These are phyloP conservation scores for Buathra laborator DNA, from an alignment of 2,888 invertebrate species.

Conservation along the genomic window DNA sequence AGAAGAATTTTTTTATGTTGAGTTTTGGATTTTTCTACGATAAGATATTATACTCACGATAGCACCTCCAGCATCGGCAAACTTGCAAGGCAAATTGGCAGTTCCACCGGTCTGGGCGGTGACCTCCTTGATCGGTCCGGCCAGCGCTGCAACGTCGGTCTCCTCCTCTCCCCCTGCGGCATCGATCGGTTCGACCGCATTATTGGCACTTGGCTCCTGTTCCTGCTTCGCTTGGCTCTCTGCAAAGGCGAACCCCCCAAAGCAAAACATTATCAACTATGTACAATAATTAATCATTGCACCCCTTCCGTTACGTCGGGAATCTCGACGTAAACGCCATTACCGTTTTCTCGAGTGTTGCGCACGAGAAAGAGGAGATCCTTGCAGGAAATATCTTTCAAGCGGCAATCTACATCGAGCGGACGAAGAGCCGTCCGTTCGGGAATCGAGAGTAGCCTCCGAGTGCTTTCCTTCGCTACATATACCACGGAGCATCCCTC, in stretches of 20 bases:
- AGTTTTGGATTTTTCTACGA: slow-evolving; percentile 1
- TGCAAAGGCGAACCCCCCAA: slow-evolving; percentile 64
- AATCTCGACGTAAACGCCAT: not conserved
- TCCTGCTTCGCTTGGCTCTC: slow-evolving; percentile 81
- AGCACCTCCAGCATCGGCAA: slow-evolving; percentile 84
- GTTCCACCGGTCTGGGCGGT: slow-evolving; percentile 86
- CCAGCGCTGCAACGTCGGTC: slow-evolving; percentile 71
- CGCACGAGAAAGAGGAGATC: not conserved
- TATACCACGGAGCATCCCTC: not conserved
- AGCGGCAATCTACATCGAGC: not conserved
- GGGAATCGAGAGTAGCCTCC: not conserved
- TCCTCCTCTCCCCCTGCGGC: slow-evolving; percentile 73
- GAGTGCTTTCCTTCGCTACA: too few species aligned
- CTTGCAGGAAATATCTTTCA: not conserved
- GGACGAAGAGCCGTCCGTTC: too few species aligned
- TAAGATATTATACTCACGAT: slow-evolving; percentile 83
- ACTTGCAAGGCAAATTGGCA: slow-evolving; percentile 86
- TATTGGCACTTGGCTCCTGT: slow-evolving; percentile 77
- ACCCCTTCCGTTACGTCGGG: not conserved
- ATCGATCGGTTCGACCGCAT: slow-evolving; percentile 71
- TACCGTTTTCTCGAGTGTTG: not conserved
- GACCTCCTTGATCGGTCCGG: slow-evolving; percentile 82
- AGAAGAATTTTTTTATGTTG: not conserved
- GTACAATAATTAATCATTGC: not conserved
- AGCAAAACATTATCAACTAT: slow-evolving; percentile 9